phyloP scores from a whole-genome alignment of 2,888 invertebrate genomes.

The Syritta pipiens region DNA sequence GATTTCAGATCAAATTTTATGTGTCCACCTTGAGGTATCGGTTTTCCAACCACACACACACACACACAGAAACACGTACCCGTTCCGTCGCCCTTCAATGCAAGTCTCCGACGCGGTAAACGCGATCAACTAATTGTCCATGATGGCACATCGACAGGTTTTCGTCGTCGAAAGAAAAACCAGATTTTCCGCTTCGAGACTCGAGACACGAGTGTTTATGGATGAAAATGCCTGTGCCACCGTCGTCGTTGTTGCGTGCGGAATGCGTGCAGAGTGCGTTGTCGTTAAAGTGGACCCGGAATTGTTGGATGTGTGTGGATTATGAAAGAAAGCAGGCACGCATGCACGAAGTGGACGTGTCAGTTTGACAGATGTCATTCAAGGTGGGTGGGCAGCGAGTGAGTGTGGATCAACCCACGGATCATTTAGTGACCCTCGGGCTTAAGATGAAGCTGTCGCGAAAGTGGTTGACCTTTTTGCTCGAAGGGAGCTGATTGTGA shows the following conservation, averaged over 20 bases:
- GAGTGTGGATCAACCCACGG: too few relatives aligned
- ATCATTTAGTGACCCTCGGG: too few relatives aligned
- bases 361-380: too few relatives aligned
- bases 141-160: constrained; percentile 36
- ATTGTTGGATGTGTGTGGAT: not conserved
- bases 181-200: constrained; percentile 22
- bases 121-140: constrained; percentile 40
- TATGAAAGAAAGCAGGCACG: constrained; percentile 37
- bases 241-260: too few relatives aligned
- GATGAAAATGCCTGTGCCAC: not conserved
- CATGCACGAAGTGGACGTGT: too few relatives aligned
- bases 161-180: constrained; percentile 28
- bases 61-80: not conserved
- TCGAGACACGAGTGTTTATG: too few relatives aligned
- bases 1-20: constrained; percentile 22
- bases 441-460: too few relatives aligned
- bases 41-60: constrained; percentile 15
- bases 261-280: too few relatives aligned
- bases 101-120: constrained; percentile 23
- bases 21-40: constrained; percentile 45
- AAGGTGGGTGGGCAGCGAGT: too few relatives aligned
- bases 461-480: too few relatives aligned
- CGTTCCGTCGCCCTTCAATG: constrained; percentile 40
- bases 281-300: constrained; percentile 4
- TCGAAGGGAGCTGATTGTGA: too few relatives aligned